Percentiles rank a stretch among this genome's conserved stretches.
Evolutionary conservation across 2,113 vertebrate species (phyloP).

Genomic region (Vanacampus margaritifer): DNA sequence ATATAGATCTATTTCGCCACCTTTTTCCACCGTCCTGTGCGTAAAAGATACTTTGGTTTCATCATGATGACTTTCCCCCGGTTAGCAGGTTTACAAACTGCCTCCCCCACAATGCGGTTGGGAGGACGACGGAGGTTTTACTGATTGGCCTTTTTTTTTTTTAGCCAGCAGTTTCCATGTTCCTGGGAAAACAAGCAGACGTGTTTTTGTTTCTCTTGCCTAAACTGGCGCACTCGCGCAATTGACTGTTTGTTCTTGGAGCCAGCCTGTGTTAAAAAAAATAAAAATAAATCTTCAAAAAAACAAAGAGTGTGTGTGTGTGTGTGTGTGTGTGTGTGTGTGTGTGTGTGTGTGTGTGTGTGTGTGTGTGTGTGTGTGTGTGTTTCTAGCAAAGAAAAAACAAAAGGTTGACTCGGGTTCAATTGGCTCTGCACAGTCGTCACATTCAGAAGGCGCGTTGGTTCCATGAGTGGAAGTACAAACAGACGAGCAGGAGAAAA

Average conservation of each 20-base stretch:
- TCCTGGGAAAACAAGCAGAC: constrained; percentile 34
- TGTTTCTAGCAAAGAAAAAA: too few species aligned
- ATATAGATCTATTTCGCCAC: too few species aligned
- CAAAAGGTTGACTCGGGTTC: too few species aligned
- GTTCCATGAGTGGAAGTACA: background rate
- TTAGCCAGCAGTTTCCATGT: background rate
- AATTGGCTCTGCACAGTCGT: background rate
- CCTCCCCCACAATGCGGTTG: background rate
- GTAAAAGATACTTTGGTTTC: background rate
- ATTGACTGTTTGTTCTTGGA: constrained; percentile 23
- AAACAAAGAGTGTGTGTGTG: background rate
- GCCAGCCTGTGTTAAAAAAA: background rate
- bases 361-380: too few species aligned
- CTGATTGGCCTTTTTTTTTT: constrained; percentile 18
- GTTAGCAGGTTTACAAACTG: background rate
- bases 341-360: too few species aligned
- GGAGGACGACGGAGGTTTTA: constrained; percentile 18
- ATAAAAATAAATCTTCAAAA: background rate
- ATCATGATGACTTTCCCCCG: background rate
- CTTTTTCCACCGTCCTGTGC: too few species aligned
- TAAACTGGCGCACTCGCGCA: constrained; percentile 33
- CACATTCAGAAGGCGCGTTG: constrained; percentile 8
- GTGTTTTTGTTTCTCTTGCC: constrained; percentile 11
- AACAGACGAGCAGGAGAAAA: background rate
- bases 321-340: too few species aligned